A percentile compares a stretch with the other conserved stretches of the same genome.
Conservation (phyloP, 2,888 invertebrate species). For the Sphaeridia pumilis region DNA sequence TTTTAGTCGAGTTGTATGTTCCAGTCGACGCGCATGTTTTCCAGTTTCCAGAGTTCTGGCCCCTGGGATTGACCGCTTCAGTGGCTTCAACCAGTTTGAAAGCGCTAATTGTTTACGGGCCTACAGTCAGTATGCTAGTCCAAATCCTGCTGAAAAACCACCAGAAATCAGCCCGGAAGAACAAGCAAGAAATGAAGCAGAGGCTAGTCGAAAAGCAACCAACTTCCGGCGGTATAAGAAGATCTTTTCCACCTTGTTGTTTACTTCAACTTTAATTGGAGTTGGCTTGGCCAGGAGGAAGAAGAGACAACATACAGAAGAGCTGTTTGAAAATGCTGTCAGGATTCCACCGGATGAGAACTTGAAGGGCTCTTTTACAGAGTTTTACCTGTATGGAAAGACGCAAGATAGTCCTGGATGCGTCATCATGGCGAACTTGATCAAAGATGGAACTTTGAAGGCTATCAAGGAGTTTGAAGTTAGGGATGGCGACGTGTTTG, state of each 20-base stretch:
- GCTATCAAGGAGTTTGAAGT: conserved; percentile 36
- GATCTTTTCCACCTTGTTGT: conserved; percentile 26
- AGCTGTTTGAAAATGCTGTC: conserved; percentile 18
- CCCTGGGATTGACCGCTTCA: no score
- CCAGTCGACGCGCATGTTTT: no score
- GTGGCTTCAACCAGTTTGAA: no score
- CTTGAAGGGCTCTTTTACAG: conserved; percentile 20
- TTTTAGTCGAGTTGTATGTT: no score
- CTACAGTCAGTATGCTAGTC: background rate
- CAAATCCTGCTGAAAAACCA: background rate
- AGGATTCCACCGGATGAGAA: conserved; percentile 22
- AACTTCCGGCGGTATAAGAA: conserved; percentile 25
- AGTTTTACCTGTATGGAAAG: conserved; percentile 18
- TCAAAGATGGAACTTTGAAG: conserved; percentile 36
- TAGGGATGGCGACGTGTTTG: conserved; percentile 37
- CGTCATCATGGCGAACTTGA: conserved; percentile 35
- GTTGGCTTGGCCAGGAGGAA: conserved; percentile 19
- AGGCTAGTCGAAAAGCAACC: conserved; percentile 16
- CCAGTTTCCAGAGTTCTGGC: no score
- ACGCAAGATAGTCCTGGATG: conserved; percentile 11
- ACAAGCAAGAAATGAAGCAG: conserved; percentile 21
- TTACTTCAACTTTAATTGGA: conserved; percentile 18
- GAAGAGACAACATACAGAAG: conserved; percentile 15
- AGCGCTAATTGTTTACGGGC: no score
- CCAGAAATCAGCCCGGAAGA: conserved; percentile 7